Conservation (phyloP, 2,797 vertebrate genomes). For the Dicrostonyx torquatus region DNA sequence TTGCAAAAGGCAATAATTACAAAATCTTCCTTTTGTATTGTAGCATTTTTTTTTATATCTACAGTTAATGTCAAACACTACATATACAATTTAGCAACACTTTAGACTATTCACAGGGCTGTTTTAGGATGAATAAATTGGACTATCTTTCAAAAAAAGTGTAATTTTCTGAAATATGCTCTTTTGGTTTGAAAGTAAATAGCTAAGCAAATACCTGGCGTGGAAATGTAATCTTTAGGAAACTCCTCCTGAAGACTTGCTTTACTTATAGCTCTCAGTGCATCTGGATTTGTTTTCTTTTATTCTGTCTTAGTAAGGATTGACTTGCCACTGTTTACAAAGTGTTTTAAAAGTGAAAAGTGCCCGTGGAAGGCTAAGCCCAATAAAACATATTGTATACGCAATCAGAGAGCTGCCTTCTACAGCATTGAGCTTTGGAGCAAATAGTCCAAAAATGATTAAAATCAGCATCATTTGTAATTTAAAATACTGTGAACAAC, state of each 20-base stretch:
- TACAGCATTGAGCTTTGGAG: constrained; percentile 2
- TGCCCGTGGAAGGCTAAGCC: constrained; percentile 44
- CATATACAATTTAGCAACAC: neutral
- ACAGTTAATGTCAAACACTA: neutral
- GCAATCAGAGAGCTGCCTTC: constrained; percentile 54
- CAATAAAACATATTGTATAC: constrained; percentile 65
- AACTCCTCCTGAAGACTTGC: neutral
- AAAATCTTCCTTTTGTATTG: neutral
- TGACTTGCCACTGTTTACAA: constrained; percentile 66
- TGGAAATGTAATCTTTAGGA: constrained; percentile 31
- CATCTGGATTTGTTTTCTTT: neutral
- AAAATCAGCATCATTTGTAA: constrained; percentile 75
- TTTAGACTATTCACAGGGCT: neutral
- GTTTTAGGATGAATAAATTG: neutral
- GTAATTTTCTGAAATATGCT: constrained; percentile 58
- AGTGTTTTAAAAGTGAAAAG: constrained; percentile 67
- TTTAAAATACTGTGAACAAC: constrained; percentile 67
- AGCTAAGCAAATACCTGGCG: neutral
- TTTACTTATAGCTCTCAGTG: neutral
- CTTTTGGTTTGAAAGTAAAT: constrained; percentile 34
- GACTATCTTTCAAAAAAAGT: neutral
- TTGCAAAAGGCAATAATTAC: neutral
- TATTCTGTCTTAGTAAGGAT: constrained; percentile 1
- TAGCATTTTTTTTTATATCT: neutral
- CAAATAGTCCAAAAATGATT: constrained; percentile 66